These are phyloP conservation scores for Lontra canadensis DNA, from an alignment of 2,113 vertebrate species.

Conservation along the genomic window DNA sequence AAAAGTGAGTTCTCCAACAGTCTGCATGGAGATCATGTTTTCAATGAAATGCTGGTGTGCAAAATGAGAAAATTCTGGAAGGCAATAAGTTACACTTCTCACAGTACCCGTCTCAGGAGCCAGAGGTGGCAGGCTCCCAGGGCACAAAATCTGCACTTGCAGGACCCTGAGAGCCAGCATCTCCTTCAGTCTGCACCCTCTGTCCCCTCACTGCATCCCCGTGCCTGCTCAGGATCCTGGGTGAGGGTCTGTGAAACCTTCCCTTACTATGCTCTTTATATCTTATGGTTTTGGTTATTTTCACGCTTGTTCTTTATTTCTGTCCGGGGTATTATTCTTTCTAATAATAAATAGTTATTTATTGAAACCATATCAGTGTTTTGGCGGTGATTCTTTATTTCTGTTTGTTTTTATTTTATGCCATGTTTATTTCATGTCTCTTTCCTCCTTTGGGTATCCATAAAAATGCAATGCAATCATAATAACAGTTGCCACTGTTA, in stretches of 20 bases:
- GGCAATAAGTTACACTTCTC: fast-evolving
- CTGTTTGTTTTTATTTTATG: neutral
- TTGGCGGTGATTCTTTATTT: neutral
- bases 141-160: fast-evolving
- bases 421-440: neutral
- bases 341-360: neutral
- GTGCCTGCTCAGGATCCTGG: fast-evolving
- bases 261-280: fast-evolving
- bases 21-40: fast-evolving
- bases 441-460: neutral
- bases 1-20: neutral
- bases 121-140: fast-evolving
- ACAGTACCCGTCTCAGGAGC: fast-evolving
- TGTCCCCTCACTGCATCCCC: fast-evolving
- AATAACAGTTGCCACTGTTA: neutral
- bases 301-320: neutral
- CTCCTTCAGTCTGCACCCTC: fast-evolving
- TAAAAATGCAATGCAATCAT: neutral
- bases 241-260: neutral
- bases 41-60: fast-evolving
- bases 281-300: neutral
- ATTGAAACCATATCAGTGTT: neutral
- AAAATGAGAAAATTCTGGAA: fast-evolving
- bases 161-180: fast-evolving
- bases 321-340: neutral